These are phyloP conservation scores for Pygathrix nemaeus DNA, from an alignment of 2,113 vertebrate genomes.

Conservation along the genomic window DNA sequence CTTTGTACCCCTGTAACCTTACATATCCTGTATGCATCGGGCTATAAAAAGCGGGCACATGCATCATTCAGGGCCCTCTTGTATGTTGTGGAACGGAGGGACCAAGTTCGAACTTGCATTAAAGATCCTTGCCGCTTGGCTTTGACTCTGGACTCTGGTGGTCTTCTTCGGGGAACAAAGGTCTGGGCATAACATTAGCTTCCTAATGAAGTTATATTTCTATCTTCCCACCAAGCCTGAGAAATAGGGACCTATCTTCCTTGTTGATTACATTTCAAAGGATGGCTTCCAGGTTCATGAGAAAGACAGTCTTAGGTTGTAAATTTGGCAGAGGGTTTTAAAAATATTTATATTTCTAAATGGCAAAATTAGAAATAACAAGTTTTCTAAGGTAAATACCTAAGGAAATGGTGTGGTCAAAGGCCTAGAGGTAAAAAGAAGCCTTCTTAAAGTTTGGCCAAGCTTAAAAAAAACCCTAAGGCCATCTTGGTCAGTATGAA, in stretches of 20 bases:
- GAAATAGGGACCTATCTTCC: background rate
- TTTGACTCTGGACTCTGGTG: no score
- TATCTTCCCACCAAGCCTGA: background rate
- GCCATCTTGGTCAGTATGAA: background rate
- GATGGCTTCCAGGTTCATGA: background rate
- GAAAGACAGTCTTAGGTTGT: background rate
- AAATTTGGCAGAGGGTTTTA: background rate
- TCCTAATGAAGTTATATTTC: background rate
- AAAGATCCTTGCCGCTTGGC: no score
- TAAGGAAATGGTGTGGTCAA: background rate
- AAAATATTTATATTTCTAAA: background rate
- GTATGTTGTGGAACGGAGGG: no score
- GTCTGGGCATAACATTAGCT: background rate
- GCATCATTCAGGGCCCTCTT: no score
- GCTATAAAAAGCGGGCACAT: no score
- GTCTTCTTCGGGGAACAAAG: no score
- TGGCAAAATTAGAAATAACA: background rate
- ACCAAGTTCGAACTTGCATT: no score
- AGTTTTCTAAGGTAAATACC: background rate
- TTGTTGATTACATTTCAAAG: background rate
- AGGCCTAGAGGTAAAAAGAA: background rate
- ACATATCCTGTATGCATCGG: no score
- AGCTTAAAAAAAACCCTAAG: background rate
- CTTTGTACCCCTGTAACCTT: no score
- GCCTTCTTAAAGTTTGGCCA: background rate